Evolutionary conservation across 2,888 invertebrate species (phyloP).

Genomic region (Crematogaster levior): DNA sequence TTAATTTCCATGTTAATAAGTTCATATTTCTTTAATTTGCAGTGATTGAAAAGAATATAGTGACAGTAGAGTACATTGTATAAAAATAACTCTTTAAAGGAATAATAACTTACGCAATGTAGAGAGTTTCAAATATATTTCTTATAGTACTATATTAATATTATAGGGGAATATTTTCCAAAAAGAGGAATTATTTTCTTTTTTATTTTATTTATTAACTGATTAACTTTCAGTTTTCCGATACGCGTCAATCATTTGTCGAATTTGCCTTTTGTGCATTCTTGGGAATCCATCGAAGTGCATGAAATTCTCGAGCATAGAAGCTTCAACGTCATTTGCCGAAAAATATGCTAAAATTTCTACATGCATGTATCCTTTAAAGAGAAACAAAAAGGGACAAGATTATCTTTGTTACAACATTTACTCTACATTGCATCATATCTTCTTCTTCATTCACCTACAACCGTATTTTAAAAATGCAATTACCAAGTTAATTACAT

Average conservation of each 20-base stretch:
- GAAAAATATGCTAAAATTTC: conserved; percentile 57
- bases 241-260: not conserved
- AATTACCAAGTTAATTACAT: conserved; percentile 16
- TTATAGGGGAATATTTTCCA: too few species aligned
- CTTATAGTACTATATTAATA: too few species aligned
- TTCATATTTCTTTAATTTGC: not conserved
- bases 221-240: not conserved
- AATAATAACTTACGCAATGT: not conserved
- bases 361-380: not conserved
- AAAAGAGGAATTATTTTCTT: not conserved
- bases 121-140: too few species aligned
- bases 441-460: not conserved
- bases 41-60: not conserved
- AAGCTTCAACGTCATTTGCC: conserved; percentile 44
- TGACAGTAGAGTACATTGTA: not conserved
- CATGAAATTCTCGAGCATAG: conserved; percentile 37
- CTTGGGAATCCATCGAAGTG: conserved; percentile 50
- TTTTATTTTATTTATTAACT: too few species aligned
- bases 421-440: not conserved
- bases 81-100: not conserved
- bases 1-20: not conserved
- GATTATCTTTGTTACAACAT: conserved; percentile 24
- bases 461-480: not conserved
- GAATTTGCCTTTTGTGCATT: not conserved
- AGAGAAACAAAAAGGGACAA: not conserved